Base-by-base conservation (phyloP, 2,797 vertebrate genomes). In the Loris lydekkerianus region DNA sequence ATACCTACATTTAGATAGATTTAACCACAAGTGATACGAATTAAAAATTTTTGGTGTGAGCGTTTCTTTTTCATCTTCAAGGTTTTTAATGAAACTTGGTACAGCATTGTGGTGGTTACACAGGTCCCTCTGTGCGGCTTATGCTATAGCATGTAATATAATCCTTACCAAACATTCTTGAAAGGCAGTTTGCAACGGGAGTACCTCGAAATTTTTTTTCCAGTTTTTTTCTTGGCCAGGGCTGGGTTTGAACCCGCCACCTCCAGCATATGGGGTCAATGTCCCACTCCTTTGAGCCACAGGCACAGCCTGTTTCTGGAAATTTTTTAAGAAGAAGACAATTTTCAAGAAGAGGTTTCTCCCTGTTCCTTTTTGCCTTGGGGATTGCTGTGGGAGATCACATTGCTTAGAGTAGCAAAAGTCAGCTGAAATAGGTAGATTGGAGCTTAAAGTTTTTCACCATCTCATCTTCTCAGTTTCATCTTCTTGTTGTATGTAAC, bases 41-140 rank as follows among this genome's bases (percentile, higher is more conserved):
- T 61, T 63, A 37, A 67, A 13, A 5, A 21, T 3, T n/a, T 61
- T 37, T 63, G 31, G 4, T 10, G n/a, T 61, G 20, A 4, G 31
- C 0, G 4, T 43, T 75, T 29, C 18, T 75, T 58, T 73, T 37
- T 7, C 40, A 20, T 67, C 3, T 23, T 40, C 8, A 23, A 20
- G 20, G 8, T 46, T 76, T 69, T 31, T 43, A 81, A n/a, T 83
- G 10, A 77, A 56, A 76, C 10, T 20, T n/a, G 25, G 5, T 18
- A 46, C 63, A 17, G 3, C 0, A 34, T 78, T n/a, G 27, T 21
- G 2, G 31, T 9, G 8, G 9, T 69, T 53, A 4, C 11, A 2
- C 7, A 20, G 10, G 37, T 1, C 18, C 7, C 3, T 25, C 6
- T 56, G 11, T 10, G n/a, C 1, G 60, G 34, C 15, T 34, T 34